Base-by-base conservation (phyloP, 2,888 invertebrate species). In the Lasioglossum vierecki region DNA sequence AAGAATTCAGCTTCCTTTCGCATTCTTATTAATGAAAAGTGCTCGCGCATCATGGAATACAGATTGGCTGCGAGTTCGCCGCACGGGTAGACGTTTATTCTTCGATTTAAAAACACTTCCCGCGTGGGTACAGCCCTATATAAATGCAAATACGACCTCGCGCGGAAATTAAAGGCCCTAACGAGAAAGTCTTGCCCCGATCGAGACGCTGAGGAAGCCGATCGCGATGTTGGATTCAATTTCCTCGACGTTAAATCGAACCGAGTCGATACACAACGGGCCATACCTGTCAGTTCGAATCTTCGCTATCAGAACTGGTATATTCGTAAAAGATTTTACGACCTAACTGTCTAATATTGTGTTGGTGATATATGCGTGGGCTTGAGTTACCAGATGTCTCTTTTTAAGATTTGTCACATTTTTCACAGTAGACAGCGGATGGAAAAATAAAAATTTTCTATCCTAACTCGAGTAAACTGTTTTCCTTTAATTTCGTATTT, bases 121-220 rank as follows among this genome's bases (percentile, higher is more conserved):
- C 46, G 71, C 49, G 66, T 35, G 39, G 53, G 13, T 4, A 72
- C 79, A 41, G 60, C 18, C 39, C 73, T 57, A 88, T 90, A 84
- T 85, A 89, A 89, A 90, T 90, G 88, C 87, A 89, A 90, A 91
- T 90, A 26, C 44, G 71, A 15, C 30, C 74, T 26, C n/a, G 22
- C 53, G 49, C 70, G 78, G 70, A 89, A 88, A 83, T 89, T 87
- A 88, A 83, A 82, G 76, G 9, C 30, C 26, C 76, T 80, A 87
- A 87, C 78, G 77, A 86, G 79, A 60, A 73, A 72, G 63, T 15
- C 73, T 70, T 18, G 60, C 35, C 35, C 5, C 22, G n/a, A 30
- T 39, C 41, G 72, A 46, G 80, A 76, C 30, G 57, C 35, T 74
- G 66, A 84, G 74, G 44, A 78, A 60, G 57, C 30, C 6, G 44